A percentile compares a stretch with the other conserved stretches of the same genome.
These are phyloP conservation scores for Chelonoidis abingdonii DNA, from an alignment of 2,113 vertebrate genomes.

Conservation along the genomic window DNA sequence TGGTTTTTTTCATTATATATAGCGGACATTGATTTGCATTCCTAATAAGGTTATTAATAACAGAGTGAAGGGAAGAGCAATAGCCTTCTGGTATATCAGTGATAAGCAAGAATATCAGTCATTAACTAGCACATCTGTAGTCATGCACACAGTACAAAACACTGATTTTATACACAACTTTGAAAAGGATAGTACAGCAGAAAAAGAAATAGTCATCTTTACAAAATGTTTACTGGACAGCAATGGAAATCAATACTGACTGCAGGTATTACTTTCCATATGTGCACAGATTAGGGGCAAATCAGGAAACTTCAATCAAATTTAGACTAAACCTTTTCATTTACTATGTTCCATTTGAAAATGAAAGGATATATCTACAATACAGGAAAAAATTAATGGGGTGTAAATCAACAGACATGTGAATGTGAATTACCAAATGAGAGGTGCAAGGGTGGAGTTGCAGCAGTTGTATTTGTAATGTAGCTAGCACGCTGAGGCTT, in stretches of 20 bases:
- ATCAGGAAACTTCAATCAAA: not conserved
- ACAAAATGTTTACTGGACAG: not conserved
- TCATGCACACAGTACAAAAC: not conserved
- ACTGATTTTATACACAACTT: not conserved
- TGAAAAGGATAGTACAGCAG: not conserved
- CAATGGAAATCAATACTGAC: not conserved
- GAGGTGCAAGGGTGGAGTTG: not conserved
- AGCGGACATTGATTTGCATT: slow-evolving; percentile 69
- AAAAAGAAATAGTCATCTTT: not conserved
- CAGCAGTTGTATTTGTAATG: not conserved
- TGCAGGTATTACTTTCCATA: not conserved
- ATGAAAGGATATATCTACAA: not conserved
- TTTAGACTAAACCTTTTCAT: not conserved
- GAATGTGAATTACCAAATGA: not conserved
- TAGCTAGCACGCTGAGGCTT: not conserved
- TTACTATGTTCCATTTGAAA: rapidly evolving
- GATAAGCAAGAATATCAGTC: slow-evolving; percentile 39
- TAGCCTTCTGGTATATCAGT: slow-evolving; percentile 12
- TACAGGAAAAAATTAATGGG: not conserved
- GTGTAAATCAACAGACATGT: rapidly evolving
- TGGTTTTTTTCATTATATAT: slow-evolving; percentile 65
- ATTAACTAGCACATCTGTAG: slow-evolving; percentile 3
- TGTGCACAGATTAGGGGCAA: not conserved
- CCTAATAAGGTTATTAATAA: slow-evolving; percentile 68
- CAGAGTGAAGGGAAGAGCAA: slow-evolving; percentile 48